Percentiles rank a stretch among this genome's conserved stretches.
phyloP scores from a whole-genome alignment of 2,888 invertebrate genomes.

The Brachynemurus nebulosus region DNA sequence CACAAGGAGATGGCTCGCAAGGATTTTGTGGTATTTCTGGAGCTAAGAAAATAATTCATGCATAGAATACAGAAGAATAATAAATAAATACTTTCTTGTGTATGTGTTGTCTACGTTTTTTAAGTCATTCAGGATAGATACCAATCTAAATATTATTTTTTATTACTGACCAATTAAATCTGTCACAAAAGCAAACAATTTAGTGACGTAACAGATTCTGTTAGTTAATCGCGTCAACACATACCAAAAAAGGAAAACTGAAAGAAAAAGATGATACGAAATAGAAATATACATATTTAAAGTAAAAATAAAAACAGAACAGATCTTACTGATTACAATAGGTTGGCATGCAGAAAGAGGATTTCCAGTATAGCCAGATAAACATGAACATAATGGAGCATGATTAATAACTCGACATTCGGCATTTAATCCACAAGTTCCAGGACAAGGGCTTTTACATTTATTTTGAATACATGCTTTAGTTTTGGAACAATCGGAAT shows the following conservation, averaged over 20 bases:
- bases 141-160: background rate
- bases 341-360: slow-evolving; percentile 39
- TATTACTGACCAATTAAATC: background rate
- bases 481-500: slow-evolving; percentile 62
- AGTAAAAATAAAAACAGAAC: too few relatives aligned
- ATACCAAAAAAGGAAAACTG: too few relatives aligned
- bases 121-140: slow-evolving; percentile 7
- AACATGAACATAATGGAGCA: slow-evolving; percentile 65
- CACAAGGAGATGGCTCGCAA: slow-evolving; percentile 62
- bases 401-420: slow-evolving; percentile 71
- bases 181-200: too few relatives aligned
- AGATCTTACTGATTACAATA: slow-evolving; percentile 24
- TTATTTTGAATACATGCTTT: slow-evolving; percentile 74
- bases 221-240: too few relatives aligned
- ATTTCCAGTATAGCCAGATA: slow-evolving; percentile 65
- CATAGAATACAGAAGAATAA: slow-evolving; percentile 6
- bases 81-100: too few relatives aligned
- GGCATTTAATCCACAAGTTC: slow-evolving; percentile 67
- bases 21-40: slow-evolving; percentile 40
- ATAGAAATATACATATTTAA: too few relatives aligned
- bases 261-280: too few relatives aligned
- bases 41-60: slow-evolving; percentile 27
- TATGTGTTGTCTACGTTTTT: background rate
- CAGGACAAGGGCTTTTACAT: slow-evolving; percentile 71
- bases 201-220: too few relatives aligned